Evolutionary conservation across 2,888 invertebrate genomes (phyloP), one percentile per base, ranked within the genome.

Genomic region (Agrilus cyanescens): DNA sequence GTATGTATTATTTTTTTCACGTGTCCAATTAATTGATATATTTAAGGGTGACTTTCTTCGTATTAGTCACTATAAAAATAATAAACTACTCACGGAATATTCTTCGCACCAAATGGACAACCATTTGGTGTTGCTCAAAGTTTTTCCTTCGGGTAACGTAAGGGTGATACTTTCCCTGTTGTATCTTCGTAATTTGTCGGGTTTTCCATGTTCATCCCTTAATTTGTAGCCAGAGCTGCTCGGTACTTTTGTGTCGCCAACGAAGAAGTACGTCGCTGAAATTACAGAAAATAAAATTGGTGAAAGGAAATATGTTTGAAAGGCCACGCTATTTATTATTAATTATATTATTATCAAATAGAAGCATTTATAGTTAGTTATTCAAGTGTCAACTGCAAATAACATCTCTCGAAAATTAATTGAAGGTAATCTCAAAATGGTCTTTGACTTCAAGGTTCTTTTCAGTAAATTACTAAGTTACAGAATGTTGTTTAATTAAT

Each of bases 81-180:
- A 12, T 29, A 31, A 33, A 12, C 42, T 55, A 74, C 80, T 79
- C 59, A 91, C 91, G 43, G 84, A 74, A 58, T 82, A 90, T 61
- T 90, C 89, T 59, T 89, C 85, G 65, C 91, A 93, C 87, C 89
- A 94, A 31, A 94, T 80, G 10, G 87, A 81, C 67, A 94, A 82
- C 85, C 91, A 91, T 61, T 78, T 80, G 61, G 89, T 75, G 65
- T 85, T 86, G 56, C 76, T 75, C 46, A 93, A 70, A 25, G 85
- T 85, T 62, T 85, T 84, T 37, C 89, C 88, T 54, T 90, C 90
- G 1, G 93, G 93, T 52, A 93, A 71, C 12, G 89, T 82, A 37
- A 94, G 67, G 40, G 90, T 87, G 55, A 91, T 73, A 58, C 83
- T 78, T 66, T 87, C 83, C 54, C 83, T 85, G 50, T 82, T 74